These are phyloP conservation scores for Margaritifera margaritifera DNA, from an alignment of 2,888 invertebrate genomes.

Conservation along the genomic window DNA sequence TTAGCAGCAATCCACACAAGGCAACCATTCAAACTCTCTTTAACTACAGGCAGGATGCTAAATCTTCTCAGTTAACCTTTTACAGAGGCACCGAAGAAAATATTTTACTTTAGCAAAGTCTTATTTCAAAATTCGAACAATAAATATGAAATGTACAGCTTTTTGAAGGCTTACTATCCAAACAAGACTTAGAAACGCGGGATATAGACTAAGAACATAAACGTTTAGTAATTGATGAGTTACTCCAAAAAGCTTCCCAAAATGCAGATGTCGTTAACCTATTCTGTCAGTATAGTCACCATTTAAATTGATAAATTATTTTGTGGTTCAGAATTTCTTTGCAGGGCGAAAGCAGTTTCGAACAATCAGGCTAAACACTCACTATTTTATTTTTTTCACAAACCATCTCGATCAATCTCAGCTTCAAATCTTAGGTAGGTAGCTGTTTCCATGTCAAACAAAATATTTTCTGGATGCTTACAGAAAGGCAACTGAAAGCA, in stretches of 20 bases:
- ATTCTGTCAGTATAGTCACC: constrained; percentile 11
- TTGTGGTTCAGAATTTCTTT: constrained; percentile 24
- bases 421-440: constrained; percentile 19
- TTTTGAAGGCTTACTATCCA: constrained; percentile 11
- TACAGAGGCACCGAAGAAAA: no score
- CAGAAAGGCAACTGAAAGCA: constrained; percentile 1
- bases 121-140: no score
- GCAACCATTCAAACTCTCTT: no score
- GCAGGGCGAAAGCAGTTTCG: constrained; percentile 17
- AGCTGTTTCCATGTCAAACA: constrained; percentile 13
- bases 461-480: constrained; percentile 16
- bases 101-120: no score
- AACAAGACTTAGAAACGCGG: constrained; percentile 15
- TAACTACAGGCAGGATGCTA: no score
- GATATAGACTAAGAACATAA: constrained; percentile 14
- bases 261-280: constrained; percentile 9
- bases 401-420: constrained; percentile 16
- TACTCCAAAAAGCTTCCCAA: constrained; percentile 11
- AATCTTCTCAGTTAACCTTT: no score
- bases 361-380: constrained; percentile 20
- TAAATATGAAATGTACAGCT: no score
- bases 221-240: constrained; percentile 16
- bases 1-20: no score
- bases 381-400: constrained; percentile 22
- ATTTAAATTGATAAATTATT: constrained; percentile 18